Percentiles rank a stretch among this genome's conserved stretches.
Conservation (phyloP, 2,888 invertebrate genomes). For the Biston stratarius region DNA sequence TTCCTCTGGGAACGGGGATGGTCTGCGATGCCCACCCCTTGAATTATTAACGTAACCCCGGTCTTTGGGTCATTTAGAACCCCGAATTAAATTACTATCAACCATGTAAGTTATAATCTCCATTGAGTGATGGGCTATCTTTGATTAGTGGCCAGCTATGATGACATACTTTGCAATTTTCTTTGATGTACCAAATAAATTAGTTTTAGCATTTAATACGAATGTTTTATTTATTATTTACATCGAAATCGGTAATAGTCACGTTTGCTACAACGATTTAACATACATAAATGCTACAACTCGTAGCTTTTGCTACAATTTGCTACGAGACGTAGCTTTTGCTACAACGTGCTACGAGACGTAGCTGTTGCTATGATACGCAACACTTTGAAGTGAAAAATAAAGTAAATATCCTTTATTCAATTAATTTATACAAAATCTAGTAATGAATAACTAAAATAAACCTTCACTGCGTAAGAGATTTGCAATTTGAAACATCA, state of each 20-base stretch:
- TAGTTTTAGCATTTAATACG: background rate
- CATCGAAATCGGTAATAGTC: background rate
- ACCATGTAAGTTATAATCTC: constrained; percentile 37
- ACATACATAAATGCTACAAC: background rate
- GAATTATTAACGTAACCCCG: constrained; percentile 72
- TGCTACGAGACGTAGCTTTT: background rate
- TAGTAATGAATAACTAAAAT: too few relatives aligned
- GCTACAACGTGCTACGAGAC: background rate
- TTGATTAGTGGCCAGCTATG: constrained; percentile 5
- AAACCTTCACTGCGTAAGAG: background rate
- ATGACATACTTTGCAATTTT: constrained; percentile 1
- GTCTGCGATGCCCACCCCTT: constrained; percentile 71
- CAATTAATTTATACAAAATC: too few relatives aligned
- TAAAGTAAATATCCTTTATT: too few relatives aligned
- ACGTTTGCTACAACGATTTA: background rate
- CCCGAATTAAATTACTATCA: constrained; percentile 52
- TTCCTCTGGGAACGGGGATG: constrained; percentile 73
- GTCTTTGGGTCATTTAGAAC: constrained; percentile 62
- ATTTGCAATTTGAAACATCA: constrained; percentile 9
- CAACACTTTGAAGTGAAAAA: background rate
- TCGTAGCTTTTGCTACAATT: background rate
- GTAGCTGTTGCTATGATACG: background rate
- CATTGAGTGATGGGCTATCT: constrained; percentile 28
- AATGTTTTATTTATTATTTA: background rate
- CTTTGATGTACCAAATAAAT: background rate